Evolutionary conservation across 2,888 invertebrate genomes (phyloP), one percentile per base, ranked within the genome.

Genomic region (Notodonta ziczac): DNA sequence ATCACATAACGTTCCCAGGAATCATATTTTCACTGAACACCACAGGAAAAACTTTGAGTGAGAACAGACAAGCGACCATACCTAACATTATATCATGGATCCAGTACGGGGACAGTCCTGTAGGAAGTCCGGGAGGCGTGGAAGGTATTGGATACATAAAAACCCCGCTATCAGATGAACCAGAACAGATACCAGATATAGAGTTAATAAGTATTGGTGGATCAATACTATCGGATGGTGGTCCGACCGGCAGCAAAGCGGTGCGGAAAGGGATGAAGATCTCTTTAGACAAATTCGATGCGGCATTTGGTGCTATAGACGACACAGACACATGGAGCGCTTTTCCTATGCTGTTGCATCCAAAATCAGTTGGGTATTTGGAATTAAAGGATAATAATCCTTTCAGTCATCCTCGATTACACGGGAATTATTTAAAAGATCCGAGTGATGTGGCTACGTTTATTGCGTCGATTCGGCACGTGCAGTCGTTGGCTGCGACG

Each of bases 301-400:
- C 76, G 53, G 91, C 94, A 54, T 94, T 87, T 69, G 90, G 90
- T 0, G 78, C 89, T 42, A 88, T 89, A 24, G 89, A 88, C 56
- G 78, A 80, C 54, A 84, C 74, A 4, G 87, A 95, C 50, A 88
- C 94, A 0, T 96, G 95, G 84, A 94, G 93, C 79, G 90, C 95
- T 56, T 94, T 95, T 59, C 95, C 96, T 2, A 95, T 95, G 94
- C 82, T 96, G 2, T 75, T 97, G 86, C 93, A 96, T 57, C 96
- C 97, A 0, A 95, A 95, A 76, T 96, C 96, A 42, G 93, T 94
- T n/a, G 97, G 97, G 0, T 89, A 90, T 61, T 83, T 97, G 14
- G 95, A 95, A 76, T 87, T 97, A 13, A 94, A 93, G 74, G 94
- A 95, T 57, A 94, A 81, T 0, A 95, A 97, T 82, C 96, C 96